Base-by-base conservation (phyloP, 2,113 vertebrate genomes). In the Gnathonemus echidnorhynchus region DNA sequence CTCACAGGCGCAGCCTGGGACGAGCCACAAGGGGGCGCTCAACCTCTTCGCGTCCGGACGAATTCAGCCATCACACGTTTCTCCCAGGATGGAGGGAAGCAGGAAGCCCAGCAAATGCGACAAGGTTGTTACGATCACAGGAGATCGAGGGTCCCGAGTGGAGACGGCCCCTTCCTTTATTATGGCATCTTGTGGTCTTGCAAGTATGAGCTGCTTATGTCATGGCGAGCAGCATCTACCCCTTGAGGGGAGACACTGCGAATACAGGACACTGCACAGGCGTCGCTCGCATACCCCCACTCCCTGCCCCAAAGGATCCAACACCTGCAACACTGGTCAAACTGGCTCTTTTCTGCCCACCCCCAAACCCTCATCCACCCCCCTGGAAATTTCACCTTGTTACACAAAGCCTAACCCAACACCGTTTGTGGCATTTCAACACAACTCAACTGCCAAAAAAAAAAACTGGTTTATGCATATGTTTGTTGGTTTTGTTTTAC, bases 381-480 rank as follows among this genome's bases (percentile, higher is more conserved):
- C 80, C 42, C 58, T 4, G 31, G 58, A 87, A 31, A 46, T 88
- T 52, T 84, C 49, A 48, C 52, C 39, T 88, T 39, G 35, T 88
- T 88, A 74, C 53, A 50, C 50, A 90, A 90, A 88, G 86, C 87
- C 19, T 31, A 58, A 27, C 39, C 86, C 35, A 83, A 88, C 90
- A 90, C 85, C 49, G 4, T 42, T 49, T 52, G 62, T 39, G 66
- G 87, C 24, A 35, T 58, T 90, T 88, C 52, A 88, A 42, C 58
- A 52, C 62, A 52, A 70, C 62, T 50, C 35, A 52, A 66, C 13
- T 70, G 21, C 31, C 39, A 87, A 62, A 86, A 89, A 66, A 66
- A 31, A 10, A 70, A 50, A 62, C 21, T 24, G 19, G 24, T 62
- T 88, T 80, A 62, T 88, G 52, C 87, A 66, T 84, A 62, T 53